Evolutionary conservation across 2,113 vertebrate species (phyloP).

Genomic region (Promerops cafer): DNA sequence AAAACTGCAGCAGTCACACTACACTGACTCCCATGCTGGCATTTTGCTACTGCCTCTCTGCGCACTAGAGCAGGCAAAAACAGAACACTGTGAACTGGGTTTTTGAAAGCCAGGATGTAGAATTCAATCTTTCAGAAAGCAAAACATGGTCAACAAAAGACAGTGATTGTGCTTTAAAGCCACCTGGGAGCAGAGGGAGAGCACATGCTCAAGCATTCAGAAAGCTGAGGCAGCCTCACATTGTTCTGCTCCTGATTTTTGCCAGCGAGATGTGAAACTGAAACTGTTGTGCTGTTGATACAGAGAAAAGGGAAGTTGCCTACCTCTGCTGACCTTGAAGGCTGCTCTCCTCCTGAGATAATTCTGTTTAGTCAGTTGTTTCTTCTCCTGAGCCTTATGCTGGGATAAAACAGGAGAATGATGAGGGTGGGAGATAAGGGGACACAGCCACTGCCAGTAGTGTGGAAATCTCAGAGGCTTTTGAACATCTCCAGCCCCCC

Average conservation of each 20-base stretch:
- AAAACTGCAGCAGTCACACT: not conserved
- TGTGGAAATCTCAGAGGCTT: not conserved
- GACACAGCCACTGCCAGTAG: not conserved
- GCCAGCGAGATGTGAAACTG: not conserved
- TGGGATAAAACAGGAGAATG: not conserved
- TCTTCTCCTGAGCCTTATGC: not conserved
- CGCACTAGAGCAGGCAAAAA: not conserved
- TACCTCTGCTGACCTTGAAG: not conserved
- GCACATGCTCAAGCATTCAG: not conserved
- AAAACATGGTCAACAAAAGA: not conserved
- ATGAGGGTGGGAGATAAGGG: not conserved
- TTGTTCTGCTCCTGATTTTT: not conserved
- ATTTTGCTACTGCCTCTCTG: not conserved
- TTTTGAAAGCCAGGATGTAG: slow-evolving; percentile 19
- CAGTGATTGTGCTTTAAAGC: not conserved
- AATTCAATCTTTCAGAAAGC: not conserved
- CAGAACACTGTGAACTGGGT: not conserved
- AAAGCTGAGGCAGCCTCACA: not conserved
- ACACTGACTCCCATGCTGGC: not conserved
- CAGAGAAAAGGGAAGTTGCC: not conserved
- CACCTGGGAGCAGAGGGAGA: not conserved
- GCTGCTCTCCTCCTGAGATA: not conserved
- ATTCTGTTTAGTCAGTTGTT: not conserved
- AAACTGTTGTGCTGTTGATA: not conserved
- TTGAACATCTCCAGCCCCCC: not conserved